Evolutionary conservation across 2,113 vertebrate genomes (phyloP), one percentile per base, ranked within the genome.

Genomic region (Grus americana): DNA sequence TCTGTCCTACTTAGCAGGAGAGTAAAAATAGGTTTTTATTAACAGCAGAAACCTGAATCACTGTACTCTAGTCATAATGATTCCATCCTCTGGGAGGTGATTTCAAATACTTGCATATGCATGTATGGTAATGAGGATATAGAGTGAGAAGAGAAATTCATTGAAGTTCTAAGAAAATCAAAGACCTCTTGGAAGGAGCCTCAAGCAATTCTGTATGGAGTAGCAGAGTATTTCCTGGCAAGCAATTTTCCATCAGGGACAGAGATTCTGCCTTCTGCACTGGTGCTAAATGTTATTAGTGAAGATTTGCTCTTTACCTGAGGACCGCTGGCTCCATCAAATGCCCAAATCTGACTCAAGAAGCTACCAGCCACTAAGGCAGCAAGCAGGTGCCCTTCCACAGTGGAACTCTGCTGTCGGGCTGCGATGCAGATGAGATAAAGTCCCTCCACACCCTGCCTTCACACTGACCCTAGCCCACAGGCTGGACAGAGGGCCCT

Each of bases 21-120:
- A 96, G 74, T 96, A 96, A 97, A 97, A 97, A 97, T 95, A 97
- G 96, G 89, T 59, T 96, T 96, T 94, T 95, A 97, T 95, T 95
- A 94, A 95, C 84, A 96, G 92, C 87, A 92, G 93, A 95, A 97
- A 95, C 94, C 96, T 97, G 97, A 93, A 96, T 97, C 88, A 94
- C 94, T 96, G 93, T 86, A 95, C 88, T 96, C 92, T 52, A 96
- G 90, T 88, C 91, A 86, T 94, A 92, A 93, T 67, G 96, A 94
- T 76, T 94, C 90, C 86, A 81, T 95, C 96, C 95, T 95, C 95
- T 19, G 95, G 97, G 96, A 96, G 92, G 94, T 92, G 86, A 96
- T 95, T 93, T 92, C 93, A 96, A 95, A 90, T 38, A 92, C 96
- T 96, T 97, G 93, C 96, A 95, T 97, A 96, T 95, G 96, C 80